Base-by-base conservation (phyloP, 2,888 invertebrate species). In the Polymixis lichenea region DNA sequence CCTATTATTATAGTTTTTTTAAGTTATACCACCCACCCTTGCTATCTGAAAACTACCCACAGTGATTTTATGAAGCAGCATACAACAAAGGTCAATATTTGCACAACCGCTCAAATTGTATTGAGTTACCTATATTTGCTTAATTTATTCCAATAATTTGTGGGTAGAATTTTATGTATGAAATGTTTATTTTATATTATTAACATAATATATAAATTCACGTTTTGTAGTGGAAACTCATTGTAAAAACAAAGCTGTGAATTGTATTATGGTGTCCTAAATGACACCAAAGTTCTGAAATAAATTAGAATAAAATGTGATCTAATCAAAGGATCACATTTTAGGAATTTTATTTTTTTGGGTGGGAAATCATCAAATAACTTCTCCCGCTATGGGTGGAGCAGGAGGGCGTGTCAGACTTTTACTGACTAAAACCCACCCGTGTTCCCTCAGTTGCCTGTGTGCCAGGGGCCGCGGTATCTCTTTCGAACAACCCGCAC, bases 71-170 rank as follows among this genome's bases (percentile, higher is more conserved):
- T 11, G 17, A 19, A 11, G 11, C 13, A 19, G 32, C n/a, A 62
- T 7, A 38, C 49, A 51, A 1, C n/a, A 9, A 25, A 17, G 1
- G 25, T 43, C 13, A 72, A 53, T 53, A 55, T 72, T 72, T 67
- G 22, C 2, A 28, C 28, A 46, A 46, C 55, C 22, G 2, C 28
- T 19, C 43, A 70, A 55, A 67, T 67, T 46, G 53, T 46, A 17
- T 67, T 67, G 28, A 13, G 7, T n/a, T 55, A 53, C n/a, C 38
- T 28, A 55, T 43, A 66, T 66, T 72, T 67, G 43, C 28, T 67
- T 43, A 15, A 55, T 46, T 19, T 22, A 66, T 66, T 72, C 11
- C 28, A 17, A 43, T 46, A n/a, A n/a, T 28, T 28, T 0, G 43
- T 55, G 22, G 8, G 43, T 43, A 49, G 7, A 17, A 38, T 0